These are phyloP conservation scores for Chiloscyllium punctatum DNA, from an alignment of 2,797 vertebrate genomes.

Conservation along the genomic window DNA sequence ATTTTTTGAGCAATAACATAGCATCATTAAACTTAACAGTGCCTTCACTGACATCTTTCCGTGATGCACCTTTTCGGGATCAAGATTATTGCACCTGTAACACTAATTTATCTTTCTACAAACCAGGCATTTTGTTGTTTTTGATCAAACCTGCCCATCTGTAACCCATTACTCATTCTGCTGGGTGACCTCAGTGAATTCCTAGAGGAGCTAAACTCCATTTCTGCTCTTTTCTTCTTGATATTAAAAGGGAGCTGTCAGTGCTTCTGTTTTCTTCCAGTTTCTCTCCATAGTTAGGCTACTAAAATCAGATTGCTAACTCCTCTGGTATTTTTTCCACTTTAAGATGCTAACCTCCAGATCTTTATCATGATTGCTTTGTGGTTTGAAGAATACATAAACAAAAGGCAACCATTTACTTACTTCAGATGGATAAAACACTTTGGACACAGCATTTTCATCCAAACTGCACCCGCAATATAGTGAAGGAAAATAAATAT, in stretches of 20 bases:
- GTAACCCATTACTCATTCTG: slow-evolving; percentile 4
- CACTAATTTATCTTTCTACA: slow-evolving; percentile 27
- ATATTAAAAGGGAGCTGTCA: slow-evolving; percentile 46
- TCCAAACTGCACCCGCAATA: neutral
- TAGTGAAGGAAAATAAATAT: neutral
- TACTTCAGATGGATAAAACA: neutral
- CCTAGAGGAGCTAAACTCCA: slow-evolving; percentile 42
- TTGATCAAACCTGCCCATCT: neutral
- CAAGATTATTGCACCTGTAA: slow-evolving; percentile 38
- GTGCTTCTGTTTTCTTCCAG: slow-evolving; percentile 41
- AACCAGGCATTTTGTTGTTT: slow-evolving; percentile 35
- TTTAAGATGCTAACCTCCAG: slow-evolving; percentile 43
- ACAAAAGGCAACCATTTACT: slow-evolving; percentile 40
- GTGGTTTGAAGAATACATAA: slow-evolving; percentile 44
- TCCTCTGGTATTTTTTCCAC: neutral
- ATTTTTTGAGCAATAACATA: neutral
- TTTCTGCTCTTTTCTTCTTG: slow-evolving; percentile 44
- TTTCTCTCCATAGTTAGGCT: neutral
- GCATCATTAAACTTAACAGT: neutral
- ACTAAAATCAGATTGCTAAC: neutral
- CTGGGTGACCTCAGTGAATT: slow-evolving; percentile 42
- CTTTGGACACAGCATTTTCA: neutral
- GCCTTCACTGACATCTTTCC: neutral
- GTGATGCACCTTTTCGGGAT: neutral
- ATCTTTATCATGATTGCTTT: slow-evolving; percentile 45